Evolutionary conservation across 2,797 vertebrate genomes (phyloP).

Genomic region (Siniperca scherzeri): DNA sequence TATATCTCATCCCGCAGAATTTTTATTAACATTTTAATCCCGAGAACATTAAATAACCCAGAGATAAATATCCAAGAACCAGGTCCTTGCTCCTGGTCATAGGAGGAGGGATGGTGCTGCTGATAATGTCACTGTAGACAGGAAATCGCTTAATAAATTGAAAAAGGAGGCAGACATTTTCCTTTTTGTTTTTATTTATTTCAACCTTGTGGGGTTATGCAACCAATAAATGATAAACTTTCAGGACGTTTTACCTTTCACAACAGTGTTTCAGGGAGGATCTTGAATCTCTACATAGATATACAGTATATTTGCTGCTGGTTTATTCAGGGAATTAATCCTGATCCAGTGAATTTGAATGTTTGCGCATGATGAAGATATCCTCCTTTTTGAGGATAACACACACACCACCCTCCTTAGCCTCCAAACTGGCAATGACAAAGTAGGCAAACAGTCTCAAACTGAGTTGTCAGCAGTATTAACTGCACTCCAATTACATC

Average conservation of each 20-base stretch:
- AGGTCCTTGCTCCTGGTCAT: background rate
- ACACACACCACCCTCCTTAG: conserved; percentile 3
- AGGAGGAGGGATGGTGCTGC: background rate
- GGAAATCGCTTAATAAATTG: conserved; percentile 43
- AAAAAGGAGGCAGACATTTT: conserved; percentile 4
- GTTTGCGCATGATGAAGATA: conserved; percentile 39
- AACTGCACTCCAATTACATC: conserved; percentile 52
- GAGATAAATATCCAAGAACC: conserved; percentile 40
- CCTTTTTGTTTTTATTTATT: conserved; percentile 12
- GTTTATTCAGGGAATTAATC: conserved; percentile 23
- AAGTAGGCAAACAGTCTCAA: conserved; percentile 54
- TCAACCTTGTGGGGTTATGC: background rate
- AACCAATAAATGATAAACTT: conserved; percentile 2
- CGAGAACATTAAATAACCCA: conserved; percentile 51
- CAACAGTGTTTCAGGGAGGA: background rate
- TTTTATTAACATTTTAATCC: conserved; percentile 51
- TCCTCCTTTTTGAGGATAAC: conserved; percentile 15
- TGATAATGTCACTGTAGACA: conserved; percentile 35
- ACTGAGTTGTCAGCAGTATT: conserved; percentile 64
- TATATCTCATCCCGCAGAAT: conserved; percentile 47
- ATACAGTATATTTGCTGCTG: background rate
- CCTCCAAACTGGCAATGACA: conserved; percentile 40
- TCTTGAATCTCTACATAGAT: background rate
- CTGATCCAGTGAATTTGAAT: conserved; percentile 20
- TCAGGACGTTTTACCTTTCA: background rate